A percentile compares a stretch with the other conserved stretches of the same genome.
phyloP scores from a whole-genome alignment of 1,140 invertebrate species.

The Pissodes strobi region DNA sequence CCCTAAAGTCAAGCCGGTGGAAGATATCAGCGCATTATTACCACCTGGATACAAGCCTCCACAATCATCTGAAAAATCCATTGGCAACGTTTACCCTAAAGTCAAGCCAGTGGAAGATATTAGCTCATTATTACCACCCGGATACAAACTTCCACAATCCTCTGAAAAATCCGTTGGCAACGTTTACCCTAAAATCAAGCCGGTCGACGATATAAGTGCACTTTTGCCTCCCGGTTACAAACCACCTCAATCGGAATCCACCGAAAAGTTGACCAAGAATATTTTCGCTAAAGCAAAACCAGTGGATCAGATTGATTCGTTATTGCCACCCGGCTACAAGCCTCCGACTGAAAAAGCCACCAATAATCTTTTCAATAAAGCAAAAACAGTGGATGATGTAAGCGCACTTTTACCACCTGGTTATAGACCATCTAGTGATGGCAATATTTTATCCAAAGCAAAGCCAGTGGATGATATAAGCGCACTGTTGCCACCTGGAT shows the following conservation, averaged over 20 bases:
- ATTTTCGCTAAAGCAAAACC: slow-evolving; percentile 46
- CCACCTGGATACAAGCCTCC: slow-evolving; percentile 62
- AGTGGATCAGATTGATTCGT: slow-evolving; percentile 58
- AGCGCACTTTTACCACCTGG: slow-evolving; percentile 65
- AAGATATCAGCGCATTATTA: slow-evolving; percentile 66
- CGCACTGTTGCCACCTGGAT: slow-evolving; percentile 65
- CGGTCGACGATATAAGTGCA: slow-evolving; percentile 61
- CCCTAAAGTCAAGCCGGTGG: slow-evolving; percentile 35
- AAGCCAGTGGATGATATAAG: slow-evolving; percentile 62
- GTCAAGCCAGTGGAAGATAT: slow-evolving; percentile 59
- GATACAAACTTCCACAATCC: slow-evolving; percentile 52
- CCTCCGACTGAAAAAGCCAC: slow-evolving; percentile 18
- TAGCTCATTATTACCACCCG: slow-evolving; percentile 64
- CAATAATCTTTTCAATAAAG: slow-evolving; percentile 3
- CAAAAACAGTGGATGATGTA: slow-evolving; percentile 59
- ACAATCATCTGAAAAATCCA: slow-evolving; percentile 10
- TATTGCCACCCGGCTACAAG: slow-evolving; percentile 61
- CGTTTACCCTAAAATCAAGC: slow-evolving; percentile 5
- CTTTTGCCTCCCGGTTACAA: slow-evolving; percentile 65
- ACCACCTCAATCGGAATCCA: slow-evolving; percentile 27
- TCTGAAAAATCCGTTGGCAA: slow-evolving; percentile 52
- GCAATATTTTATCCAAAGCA: slow-evolving; percentile 8
- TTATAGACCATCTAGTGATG: slow-evolving; percentile 51
- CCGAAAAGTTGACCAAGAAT: slow-evolving; percentile 51
- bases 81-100: too few relatives aligned